Conservation (phyloP, 2,888 invertebrate genomes). For the Patella pellucida region DNA sequence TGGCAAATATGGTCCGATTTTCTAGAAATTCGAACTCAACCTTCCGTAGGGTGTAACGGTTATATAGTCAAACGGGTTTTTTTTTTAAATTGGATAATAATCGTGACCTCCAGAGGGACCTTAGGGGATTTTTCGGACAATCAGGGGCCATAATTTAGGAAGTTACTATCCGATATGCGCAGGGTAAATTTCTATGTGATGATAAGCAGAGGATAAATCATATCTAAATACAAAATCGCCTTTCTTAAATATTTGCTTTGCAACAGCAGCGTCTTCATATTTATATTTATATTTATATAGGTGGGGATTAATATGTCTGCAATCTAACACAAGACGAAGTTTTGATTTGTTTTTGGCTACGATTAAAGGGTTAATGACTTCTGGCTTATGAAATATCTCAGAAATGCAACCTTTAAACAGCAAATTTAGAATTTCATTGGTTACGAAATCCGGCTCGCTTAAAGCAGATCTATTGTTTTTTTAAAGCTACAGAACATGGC, state of each 20-base stretch:
- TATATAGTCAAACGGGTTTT: no score
- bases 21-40: no score
- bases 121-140: no score
- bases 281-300: neutral
- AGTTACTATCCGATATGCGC: neutral
- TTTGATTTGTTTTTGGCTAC: neutral
- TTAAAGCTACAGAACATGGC: neutral
- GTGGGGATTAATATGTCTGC: neutral
- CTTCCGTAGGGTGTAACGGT: no score
- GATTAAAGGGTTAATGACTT: neutral
- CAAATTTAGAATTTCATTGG: neutral
- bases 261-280: neutral
- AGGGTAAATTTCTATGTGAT: neutral
- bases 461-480: no score
- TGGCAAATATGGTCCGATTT: no score
- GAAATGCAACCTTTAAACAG: neutral
- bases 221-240: neutral
- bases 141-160: no score
- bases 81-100: no score
- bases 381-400: neutral
- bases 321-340: neutral
- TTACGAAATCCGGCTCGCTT: no score
- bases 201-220: conserved; percentile 4
- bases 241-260: neutral
- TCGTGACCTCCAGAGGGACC: no score